phyloP scores from a whole-genome alignment of 2,113 vertebrate species.

The Myiagra hebetior region DNA sequence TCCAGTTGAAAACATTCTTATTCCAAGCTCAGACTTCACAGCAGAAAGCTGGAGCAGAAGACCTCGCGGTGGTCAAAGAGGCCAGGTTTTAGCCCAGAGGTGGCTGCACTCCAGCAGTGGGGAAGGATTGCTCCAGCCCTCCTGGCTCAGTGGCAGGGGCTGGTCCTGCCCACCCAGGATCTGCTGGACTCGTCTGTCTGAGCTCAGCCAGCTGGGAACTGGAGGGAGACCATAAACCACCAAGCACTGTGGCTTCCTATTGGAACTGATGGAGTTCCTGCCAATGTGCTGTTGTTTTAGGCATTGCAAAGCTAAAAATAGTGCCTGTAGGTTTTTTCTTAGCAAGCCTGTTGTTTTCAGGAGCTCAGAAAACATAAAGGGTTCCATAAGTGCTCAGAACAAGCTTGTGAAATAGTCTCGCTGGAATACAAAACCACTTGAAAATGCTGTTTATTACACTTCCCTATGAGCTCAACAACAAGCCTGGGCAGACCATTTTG shows the following conservation, averaged over 20 bases:
- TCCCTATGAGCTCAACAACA: not conserved
- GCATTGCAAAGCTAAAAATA: conserved; percentile 3
- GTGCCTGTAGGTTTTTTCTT: not conserved
- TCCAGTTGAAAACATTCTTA: not conserved
- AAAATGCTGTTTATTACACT: conserved; percentile 40
- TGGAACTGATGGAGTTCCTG: conserved; percentile 6
- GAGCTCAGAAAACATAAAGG: conserved; percentile 44
- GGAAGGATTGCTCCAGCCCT: not conserved
- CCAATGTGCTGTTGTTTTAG: conserved; percentile 39
- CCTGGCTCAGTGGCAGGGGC: not conserved
- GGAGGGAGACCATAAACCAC: not conserved
- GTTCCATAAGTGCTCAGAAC: conserved; percentile 49
- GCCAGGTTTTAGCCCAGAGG: not conserved
- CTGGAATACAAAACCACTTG: conserved; percentile 50
- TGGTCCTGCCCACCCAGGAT: not conserved
- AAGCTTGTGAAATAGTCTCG: conserved; percentile 32
- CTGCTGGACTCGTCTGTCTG: not conserved
- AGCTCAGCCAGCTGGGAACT: not conserved
- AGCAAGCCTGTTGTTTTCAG: conserved; percentile 36
- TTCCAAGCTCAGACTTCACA: not conserved
- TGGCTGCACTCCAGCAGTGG: not conserved
- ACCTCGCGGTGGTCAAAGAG: not conserved
- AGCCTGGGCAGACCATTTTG: not conserved
- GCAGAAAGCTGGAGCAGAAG: not conserved
- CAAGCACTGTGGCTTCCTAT: not conserved